phyloP scores from a whole-genome alignment of 2,113 vertebrate genomes.

The Poicephalus gulielmi region DNA sequence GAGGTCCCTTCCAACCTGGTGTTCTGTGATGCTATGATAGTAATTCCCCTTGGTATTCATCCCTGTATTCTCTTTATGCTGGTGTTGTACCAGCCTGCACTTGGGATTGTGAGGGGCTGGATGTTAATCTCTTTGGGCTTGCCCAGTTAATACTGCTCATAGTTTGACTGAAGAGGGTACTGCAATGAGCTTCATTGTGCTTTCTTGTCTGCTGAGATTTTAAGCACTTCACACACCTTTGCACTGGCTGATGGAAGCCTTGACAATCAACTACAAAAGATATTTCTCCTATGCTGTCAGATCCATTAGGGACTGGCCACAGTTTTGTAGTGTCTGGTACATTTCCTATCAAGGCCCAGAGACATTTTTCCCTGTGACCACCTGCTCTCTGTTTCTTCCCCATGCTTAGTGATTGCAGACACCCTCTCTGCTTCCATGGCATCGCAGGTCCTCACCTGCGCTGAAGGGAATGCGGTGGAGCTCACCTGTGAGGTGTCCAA shows the following conservation, averaged over 20 bases:
- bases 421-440: slow-evolving; percentile 77
- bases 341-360: background rate
- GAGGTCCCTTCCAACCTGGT: background rate
- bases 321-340: fast-evolving
- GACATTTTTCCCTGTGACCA: background rate
- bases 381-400: background rate
- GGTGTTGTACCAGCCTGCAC: background rate
- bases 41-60: background rate
- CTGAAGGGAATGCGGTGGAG: slow-evolving; percentile 76
- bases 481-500: slow-evolving; percentile 83
- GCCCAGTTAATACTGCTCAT: background rate
- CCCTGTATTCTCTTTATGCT: background rate
- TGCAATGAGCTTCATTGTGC: background rate
- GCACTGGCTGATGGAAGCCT: background rate
- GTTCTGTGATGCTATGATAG: background rate
- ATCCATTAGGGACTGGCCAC: background rate
- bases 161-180: background rate
- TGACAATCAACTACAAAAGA: background rate
- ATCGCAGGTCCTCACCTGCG: slow-evolving; percentile 23
- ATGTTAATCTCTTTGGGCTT: background rate
- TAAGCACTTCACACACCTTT: background rate
- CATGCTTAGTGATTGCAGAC: slow-evolving; percentile 83
- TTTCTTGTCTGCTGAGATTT: background rate
- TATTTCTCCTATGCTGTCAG: background rate
- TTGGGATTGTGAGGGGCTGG: background rate